Base-by-base conservation (phyloP, 2,888 invertebrate species). In the Dusona sp. region DNA sequence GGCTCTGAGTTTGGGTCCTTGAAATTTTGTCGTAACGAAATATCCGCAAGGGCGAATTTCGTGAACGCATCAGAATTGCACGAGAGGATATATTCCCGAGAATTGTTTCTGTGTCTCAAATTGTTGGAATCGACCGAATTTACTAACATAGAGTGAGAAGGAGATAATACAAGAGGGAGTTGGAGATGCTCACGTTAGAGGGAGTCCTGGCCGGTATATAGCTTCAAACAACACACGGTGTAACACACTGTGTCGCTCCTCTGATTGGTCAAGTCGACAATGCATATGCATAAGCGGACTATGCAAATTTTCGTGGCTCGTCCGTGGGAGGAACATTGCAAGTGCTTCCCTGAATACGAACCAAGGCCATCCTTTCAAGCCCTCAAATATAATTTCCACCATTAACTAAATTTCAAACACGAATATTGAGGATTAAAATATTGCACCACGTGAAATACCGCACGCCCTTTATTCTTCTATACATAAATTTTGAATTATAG, bases 181-280 rank as follows among this genome's bases (percentile, higher is more conserved):
- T 45, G 13, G 65, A 68, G 79, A 51, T 48, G 65, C 67, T 68
- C 45, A 61, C 61, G 61, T 22, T 19, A 51, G 78, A 38, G 48
- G 48, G 73, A 79, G 48, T 22, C 74, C 33, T n/a, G 9, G 16
- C 8, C 29, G 54, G 45, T 38, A 29, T 57, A 75, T 48, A 74
- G 64, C 36, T 25, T 57, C 65, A 19, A 33, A 54, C 48, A n/a
- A 70, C 38, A 67, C 74, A 61, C 25, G 33, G 65, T 73, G 81
- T 78, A 79, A 79, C 70, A 45, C 84, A 79, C 68, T 73, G 79
- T 87, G 81, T 83, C 61, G 75, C 83, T 83, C 54, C 85, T 85
- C 87, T 88, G 88, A 89, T 89, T 89, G 89, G 88, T 89, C 89
- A 88, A 89, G 88, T 89, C 85, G 78, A 77, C 85, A 36, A 86